Conservation (phyloP, 2,888 invertebrate genomes). For the Drosophila rubida region DNA sequence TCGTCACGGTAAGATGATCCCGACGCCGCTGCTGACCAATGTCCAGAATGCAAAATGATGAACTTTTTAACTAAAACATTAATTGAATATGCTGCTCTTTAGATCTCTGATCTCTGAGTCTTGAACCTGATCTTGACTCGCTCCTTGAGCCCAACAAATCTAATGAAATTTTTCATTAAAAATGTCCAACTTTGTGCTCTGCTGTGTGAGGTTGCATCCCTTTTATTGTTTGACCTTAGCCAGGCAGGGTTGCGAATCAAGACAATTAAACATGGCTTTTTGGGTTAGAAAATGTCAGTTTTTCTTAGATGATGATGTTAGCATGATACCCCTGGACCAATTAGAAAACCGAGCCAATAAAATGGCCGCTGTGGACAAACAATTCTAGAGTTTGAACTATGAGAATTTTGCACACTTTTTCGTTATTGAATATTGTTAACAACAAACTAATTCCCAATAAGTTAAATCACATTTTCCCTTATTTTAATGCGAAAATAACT, state of each 20-base stretch:
- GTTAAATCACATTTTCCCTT: no score
- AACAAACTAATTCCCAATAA: no score
- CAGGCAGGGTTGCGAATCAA: conserved; percentile 38
- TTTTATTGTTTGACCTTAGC: conserved; percentile 32
- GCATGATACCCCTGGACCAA: conserved; percentile 46
- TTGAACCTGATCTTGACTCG: conserved; percentile 37
- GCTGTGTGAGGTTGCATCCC: conserved; percentile 25
- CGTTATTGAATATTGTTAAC: no score
- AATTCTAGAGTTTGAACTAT: no score
- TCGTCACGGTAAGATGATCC: conserved; percentile 37
- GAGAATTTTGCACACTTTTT: no score
- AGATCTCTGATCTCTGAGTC: conserved; percentile 49
- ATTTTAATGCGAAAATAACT: no score
- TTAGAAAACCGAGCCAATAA: conserved; percentile 13
- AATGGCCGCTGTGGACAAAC: conserved; percentile 17
- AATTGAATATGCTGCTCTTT: conserved; percentile 68
- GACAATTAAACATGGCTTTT: conserved; percentile 61
- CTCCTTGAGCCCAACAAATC: no score
- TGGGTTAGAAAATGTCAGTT: conserved; percentile 71
- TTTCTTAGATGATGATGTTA: conserved; percentile 13
- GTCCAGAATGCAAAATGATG: conserved; percentile 48
- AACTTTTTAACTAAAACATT: conserved; percentile 63
- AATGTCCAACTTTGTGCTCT: conserved; percentile 39
- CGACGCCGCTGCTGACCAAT: conserved; percentile 43
- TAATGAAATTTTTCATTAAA: conserved; percentile 65